Percentiles rank a stretch among this genome's conserved stretches.
These are phyloP conservation scores for Diarsia dahlii DNA, from an alignment of 2,888 invertebrate species.

Conservation along the genomic window DNA sequence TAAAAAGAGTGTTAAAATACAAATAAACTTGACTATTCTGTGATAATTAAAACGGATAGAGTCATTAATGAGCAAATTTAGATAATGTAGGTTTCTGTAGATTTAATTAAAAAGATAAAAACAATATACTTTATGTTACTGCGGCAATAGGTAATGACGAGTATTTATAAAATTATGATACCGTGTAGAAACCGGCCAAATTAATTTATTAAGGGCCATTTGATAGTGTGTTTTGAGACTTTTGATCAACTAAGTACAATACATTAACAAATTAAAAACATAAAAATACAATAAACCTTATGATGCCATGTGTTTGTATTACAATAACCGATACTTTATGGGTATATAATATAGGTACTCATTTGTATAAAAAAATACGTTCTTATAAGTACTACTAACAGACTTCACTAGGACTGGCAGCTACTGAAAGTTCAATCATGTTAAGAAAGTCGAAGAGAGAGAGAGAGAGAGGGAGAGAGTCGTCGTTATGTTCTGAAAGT, in stretches of 20 bases:
- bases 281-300: neutral
- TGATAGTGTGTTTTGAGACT: neutral
- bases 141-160: neutral
- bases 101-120: neutral
- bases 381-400: no score
- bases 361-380: no score
- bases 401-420: neutral
- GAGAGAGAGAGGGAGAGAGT: no score
- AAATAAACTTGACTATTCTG: neutral
- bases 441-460: no score
- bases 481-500: no score
- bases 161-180: neutral
- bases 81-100: neutral
- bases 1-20: neutral
- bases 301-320: neutral
- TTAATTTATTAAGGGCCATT: neutral
- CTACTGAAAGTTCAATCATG: neutral
- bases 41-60: neutral
- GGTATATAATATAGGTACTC: no score
- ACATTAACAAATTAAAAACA: neutral
- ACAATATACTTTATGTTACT: neutral
- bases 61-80: neutral
- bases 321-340: no score
- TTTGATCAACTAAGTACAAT: neutral
- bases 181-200: neutral